Conservation (phyloP, 37 sponge, comb jelly and placozoan genomes). For the Eunapius fragilis region DNA sequence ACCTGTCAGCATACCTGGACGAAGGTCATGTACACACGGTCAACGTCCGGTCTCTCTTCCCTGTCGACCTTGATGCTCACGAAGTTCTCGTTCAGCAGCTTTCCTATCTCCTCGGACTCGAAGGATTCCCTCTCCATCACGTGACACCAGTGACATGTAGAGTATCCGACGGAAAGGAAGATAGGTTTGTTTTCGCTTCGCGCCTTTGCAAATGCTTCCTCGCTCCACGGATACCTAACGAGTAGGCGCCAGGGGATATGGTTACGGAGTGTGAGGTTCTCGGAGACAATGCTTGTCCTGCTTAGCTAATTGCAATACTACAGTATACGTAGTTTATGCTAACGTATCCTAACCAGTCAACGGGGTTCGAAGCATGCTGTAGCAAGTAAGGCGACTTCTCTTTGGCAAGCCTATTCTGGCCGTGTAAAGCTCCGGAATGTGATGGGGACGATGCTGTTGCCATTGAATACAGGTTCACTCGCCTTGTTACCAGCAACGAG, state of each 20-base stretch:
- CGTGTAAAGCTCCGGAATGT: no score
- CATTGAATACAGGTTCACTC: no score
- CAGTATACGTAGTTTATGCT: no score
- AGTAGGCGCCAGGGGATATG: no score
- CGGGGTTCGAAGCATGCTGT: conserved; percentile 81
- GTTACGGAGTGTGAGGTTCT: background rate
- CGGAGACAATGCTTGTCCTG: background rate
- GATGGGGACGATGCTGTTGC: no score
- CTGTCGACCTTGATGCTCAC: conserved; percentile 84
- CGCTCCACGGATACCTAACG: conserved; percentile 86
- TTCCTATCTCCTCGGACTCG: conserved; percentile 52
- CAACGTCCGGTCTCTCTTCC: conserved; percentile 83
- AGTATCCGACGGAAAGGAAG: conserved; percentile 82
- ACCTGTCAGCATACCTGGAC: conserved; percentile 46
- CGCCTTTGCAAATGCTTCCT: conserved; percentile 73
- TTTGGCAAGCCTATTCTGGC: conserved; percentile 57
- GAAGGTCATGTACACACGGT: conserved; percentile 81
- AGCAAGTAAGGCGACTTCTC: conserved; percentile 82
- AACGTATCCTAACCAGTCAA: conserved; percentile 85
- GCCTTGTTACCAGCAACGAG: no score
- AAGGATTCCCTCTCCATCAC: conserved; percentile 89
- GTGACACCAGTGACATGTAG: conserved; percentile 88
- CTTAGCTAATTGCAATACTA: no score
- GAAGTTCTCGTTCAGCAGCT: conserved; percentile 50
- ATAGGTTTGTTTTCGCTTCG: conserved; percentile 71